Evolutionary conservation across 2,113 vertebrate species (phyloP), one percentile per base, ranked within the genome.

Genomic region (Eudorcas thomsonii): DNA sequence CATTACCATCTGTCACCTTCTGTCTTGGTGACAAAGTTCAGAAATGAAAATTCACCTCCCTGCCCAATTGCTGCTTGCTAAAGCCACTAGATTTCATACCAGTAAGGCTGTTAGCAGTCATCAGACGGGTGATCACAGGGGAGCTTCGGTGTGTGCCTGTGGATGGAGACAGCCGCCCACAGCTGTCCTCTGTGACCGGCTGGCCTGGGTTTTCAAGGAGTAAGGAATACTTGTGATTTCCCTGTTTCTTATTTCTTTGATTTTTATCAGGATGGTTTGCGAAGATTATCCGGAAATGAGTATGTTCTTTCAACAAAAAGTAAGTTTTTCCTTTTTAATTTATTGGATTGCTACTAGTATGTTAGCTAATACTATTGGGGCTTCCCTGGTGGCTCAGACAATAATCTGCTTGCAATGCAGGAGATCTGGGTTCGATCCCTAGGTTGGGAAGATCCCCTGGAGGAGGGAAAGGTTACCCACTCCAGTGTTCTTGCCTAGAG

Each of bases 221-320:
- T 71, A 36, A 71, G 19, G n/a, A 36, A 36, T 71, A 36, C 64
- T 71, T 71, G n/a, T 71, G 64, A 71, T 71, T 71, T 71, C n/a
- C n/a, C n/a, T 71, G 64, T 71, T 67, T 36, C 16, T 71, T 71
- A 36, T 71, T 36, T 71, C 64, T 8, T 71, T 71, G 64, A 71
- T 98, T 98, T 96, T 96, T 97, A 88, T 98, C 98, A 99, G 99
- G 99, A 99, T 96, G 99, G 99, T 78, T 99, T 99, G 92, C 99
- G 99, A 98, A 99, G 99, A 98, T 98, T 99, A 96, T 99, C 99
- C 64, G 99, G 99, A 98, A 99, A 99, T 0, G 99, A 99, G 95
- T 99, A 99, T 98, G 99, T 99, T 98, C 98, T 99, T 90, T 98
- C 99, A 95, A 98, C 99, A 94, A 99, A 99, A 99, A 99, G 99